Evolutionary conservation across 2,888 invertebrate species (phyloP).

Genomic region (Odontomyia ornata): DNA sequence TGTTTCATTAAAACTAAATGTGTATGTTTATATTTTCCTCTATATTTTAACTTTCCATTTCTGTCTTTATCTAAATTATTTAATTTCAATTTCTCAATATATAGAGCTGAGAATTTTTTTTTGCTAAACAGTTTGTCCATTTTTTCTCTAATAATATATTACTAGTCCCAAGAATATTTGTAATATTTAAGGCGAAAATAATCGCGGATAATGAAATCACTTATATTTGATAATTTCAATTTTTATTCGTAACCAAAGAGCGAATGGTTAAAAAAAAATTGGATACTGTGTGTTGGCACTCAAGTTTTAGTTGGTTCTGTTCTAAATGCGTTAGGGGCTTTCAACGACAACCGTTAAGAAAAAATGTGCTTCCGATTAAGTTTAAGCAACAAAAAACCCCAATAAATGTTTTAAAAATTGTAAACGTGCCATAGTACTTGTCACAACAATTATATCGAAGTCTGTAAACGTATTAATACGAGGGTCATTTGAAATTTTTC

Average conservation of each 20-base stretch:
- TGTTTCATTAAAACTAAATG: conserved; percentile 24
- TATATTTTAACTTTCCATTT: conserved; percentile 8
- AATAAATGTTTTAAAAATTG: conserved; percentile 21
- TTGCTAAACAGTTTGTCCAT: neutral
- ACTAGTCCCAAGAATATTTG: conserved; percentile 20
- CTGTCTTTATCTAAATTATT: neutral
- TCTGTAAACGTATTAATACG: neutral
- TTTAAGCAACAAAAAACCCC: conserved; percentile 37
- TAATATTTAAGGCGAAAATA: conserved; percentile 61
- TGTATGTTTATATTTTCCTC: conserved; percentile 20
- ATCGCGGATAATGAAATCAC: conserved; percentile 65
- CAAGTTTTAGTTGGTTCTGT: conserved; percentile 11
- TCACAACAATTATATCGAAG: conserved; percentile 44
- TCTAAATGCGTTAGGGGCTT: neutral
- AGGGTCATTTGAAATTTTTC: too few relatives aligned
- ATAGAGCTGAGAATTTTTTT: neutral
- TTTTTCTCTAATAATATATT: conserved; percentile 41
- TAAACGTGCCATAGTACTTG: conserved; percentile 32
- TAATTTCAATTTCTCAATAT: neutral
- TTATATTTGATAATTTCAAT: conserved; percentile 50
- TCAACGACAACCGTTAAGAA: neutral
- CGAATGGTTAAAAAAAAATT: conserved; percentile 52
- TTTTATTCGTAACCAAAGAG: conserved; percentile 50
- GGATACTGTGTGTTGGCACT: conserved; percentile 32
- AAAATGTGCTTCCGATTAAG: conserved; percentile 1